These are phyloP conservation scores for Spongia lamella DNA, from an alignment of 37 sponge, comb jelly and placozoan genomes.

Conservation along the genomic window DNA sequence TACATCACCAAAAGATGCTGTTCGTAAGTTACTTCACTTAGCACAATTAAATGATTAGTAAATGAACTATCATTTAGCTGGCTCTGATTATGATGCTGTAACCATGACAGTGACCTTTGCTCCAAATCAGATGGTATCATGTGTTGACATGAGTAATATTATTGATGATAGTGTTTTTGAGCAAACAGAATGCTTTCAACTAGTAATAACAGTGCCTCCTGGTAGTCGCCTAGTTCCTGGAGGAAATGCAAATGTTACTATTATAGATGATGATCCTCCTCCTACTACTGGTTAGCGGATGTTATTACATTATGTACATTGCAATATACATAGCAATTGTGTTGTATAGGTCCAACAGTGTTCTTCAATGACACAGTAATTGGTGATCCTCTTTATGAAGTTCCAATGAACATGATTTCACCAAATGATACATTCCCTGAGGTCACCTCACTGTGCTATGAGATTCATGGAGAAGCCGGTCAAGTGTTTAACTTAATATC, in stretches of 20 bases:
- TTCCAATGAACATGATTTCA: background rate
- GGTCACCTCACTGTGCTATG: slow-evolving; percentile 38
- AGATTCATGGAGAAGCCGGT: slow-evolving; percentile 34
- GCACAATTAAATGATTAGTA: background rate
- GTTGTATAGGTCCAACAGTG: too few species aligned
- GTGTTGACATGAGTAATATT: background rate
- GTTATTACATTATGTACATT: background rate
- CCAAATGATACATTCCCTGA: background rate
- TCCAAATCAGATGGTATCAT: background rate
- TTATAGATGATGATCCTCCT: slow-evolving; percentile 36
- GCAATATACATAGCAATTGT: too few species aligned
- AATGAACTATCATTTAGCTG: background rate
- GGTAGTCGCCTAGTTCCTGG: slow-evolving; percentile 10
- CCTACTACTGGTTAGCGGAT: background rate
- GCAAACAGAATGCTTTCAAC: slow-evolving; percentile 11
- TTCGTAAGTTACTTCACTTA: background rate
- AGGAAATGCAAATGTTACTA: background rate
- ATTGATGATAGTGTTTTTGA: slow-evolving; percentile 37
- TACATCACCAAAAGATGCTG: slow-evolving; percentile 1
- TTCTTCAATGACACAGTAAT: too few species aligned
- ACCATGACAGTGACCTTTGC: background rate
- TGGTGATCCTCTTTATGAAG: slow-evolving; percentile 35
- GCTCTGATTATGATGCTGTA: background rate
- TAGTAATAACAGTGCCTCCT: background rate
- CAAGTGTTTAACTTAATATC: slow-evolving; percentile 43